Evolutionary conservation across 2,113 vertebrate genomes (phyloP), one percentile per base, ranked within the genome.

Genomic region (Larimichthys crocea): DNA sequence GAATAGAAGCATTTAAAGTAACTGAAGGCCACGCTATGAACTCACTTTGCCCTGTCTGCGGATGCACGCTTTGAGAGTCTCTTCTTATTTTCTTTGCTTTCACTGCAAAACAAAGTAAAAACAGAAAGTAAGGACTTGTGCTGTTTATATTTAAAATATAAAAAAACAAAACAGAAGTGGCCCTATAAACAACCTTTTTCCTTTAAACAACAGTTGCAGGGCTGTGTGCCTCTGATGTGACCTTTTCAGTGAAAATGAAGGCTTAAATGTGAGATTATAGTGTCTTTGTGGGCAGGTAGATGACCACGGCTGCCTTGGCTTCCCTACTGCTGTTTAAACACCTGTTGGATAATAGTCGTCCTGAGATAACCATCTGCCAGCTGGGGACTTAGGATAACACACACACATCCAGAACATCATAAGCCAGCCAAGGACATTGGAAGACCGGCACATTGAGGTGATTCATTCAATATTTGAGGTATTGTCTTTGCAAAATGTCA

Each of bases 21-120:
- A 69, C 16, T n/a, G 9, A 73, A 86, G 26, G 52, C 44, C 46
- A 29, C n/a, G 35, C 60, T 9, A 16, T 42, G n/a, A 61, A 95
- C 96, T 97, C 91, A 99, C 97, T 93, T 98, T 94, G 71, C 88
- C 92, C 96, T 99, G 78, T 97, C 96, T 0, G 92, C 75, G 7
- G 93, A 95, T 3, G 69, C 93, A 87, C 17, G 94, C 95, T 93
- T 97, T 24, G 62, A 92, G 76, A 82, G 89, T 90, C 92, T 96
- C 93, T 97, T 99, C 92, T 96, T 98, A 29, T 94, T 88, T 52
- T 96, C 96, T 92, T 96, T 99, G 82, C 93, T 90, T 70, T 97
- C 96, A 75, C 98, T 99, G 60, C 59, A 88, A 75, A 89, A 79
- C 84, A 82, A 91, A 61, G 61, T 48, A 83, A 26, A 86, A 46